Percentiles rank a stretch among this genome's conserved stretches.
Conservation (phyloP, 2,888 invertebrate genomes). For the Ornithoptera alexandrae region DNA sequence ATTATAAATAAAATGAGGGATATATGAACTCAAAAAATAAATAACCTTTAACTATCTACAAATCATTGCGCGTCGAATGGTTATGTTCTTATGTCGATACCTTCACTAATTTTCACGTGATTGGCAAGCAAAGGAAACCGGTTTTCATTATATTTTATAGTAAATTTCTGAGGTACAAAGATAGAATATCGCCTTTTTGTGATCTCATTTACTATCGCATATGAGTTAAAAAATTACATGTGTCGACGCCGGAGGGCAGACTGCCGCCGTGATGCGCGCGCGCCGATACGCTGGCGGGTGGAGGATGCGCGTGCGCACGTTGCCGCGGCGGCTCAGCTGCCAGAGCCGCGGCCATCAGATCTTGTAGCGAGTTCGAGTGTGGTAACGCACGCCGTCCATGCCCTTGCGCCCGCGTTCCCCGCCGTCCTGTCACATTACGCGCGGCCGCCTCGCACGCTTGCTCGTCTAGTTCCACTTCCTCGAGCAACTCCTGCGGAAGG, state of each 20-base stretch:
- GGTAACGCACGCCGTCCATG: constrained; percentile 55
- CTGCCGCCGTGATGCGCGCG: constrained; percentile 73
- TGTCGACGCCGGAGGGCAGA: constrained; percentile 73
- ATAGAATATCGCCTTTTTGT: too few species aligned
- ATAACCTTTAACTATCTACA: too few species aligned
- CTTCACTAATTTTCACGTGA: too few species aligned
- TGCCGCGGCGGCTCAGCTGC: constrained; percentile 62
- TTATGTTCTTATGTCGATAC: too few species aligned
- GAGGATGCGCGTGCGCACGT: constrained; percentile 49
- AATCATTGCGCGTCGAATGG: too few species aligned
- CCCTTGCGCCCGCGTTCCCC: constrained; percentile 54
- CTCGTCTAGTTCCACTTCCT: constrained; percentile 88
- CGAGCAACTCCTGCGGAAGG: constrained; percentile 82
- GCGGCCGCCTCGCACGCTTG: constrained; percentile 79
- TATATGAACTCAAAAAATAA: too few species aligned
- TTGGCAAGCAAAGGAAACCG: too few species aligned
- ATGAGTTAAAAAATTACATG: constrained; percentile 44
- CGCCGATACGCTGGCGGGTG: constrained; percentile 58
- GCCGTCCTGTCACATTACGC: constrained; percentile 57
- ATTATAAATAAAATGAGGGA: too few species aligned
- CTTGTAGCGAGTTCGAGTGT: constrained; percentile 78
- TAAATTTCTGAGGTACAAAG: too few species aligned
- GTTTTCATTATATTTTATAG: too few species aligned
- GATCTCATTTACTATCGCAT: too few species aligned
- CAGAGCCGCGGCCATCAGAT: constrained; percentile 78